Evolutionary conservation across 2,888 invertebrate genomes (phyloP).

Genomic region (Cyclophora punctaria): DNA sequence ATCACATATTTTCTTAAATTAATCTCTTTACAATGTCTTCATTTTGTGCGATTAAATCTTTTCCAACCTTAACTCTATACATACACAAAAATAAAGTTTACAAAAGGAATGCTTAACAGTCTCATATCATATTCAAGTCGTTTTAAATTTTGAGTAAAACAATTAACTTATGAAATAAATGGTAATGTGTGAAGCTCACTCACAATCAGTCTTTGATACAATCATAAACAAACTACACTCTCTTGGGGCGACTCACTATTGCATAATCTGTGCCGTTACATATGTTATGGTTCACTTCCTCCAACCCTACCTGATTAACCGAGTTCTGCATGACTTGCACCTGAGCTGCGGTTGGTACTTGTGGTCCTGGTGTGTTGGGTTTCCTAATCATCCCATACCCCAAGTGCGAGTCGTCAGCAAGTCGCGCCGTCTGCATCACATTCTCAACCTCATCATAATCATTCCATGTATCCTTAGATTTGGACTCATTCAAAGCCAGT

Average conservation of each 20-base stretch:
- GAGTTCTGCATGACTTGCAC: slow-evolving; percentile 61
- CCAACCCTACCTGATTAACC: slow-evolving; percentile 58
- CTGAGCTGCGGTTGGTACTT: slow-evolving; percentile 69
- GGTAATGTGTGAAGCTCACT: slow-evolving; percentile 37
- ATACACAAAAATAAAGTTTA: slow-evolving; percentile 18
- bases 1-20: slow-evolving; percentile 40
- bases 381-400: slow-evolving; percentile 87
- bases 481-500: slow-evolving; percentile 59
- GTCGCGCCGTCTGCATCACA: slow-evolving; percentile 79
- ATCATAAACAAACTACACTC: slow-evolving; percentile 73
- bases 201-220: slow-evolving; percentile 49
- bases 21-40: slow-evolving; percentile 21
- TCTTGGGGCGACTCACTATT: slow-evolving; percentile 88
- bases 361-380: slow-evolving; percentile 71
- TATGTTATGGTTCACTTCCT: slow-evolving; percentile 79
- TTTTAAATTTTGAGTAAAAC: slow-evolving; percentile 1
- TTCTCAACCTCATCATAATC: slow-evolving; percentile 86
- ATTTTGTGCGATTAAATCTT: slow-evolving; percentile 29
- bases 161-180: slow-evolving; percentile 17
- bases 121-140: slow-evolving; percentile 25
- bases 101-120: slow-evolving; percentile 48
- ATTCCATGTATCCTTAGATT: slow-evolving; percentile 76
- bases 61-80: slow-evolving; percentile 3
- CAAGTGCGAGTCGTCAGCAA: slow-evolving; percentile 86
- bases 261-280: slow-evolving; percentile 88